Base-by-base conservation (phyloP, 2,888 invertebrate species). In the Ophioninae sp. region DNA sequence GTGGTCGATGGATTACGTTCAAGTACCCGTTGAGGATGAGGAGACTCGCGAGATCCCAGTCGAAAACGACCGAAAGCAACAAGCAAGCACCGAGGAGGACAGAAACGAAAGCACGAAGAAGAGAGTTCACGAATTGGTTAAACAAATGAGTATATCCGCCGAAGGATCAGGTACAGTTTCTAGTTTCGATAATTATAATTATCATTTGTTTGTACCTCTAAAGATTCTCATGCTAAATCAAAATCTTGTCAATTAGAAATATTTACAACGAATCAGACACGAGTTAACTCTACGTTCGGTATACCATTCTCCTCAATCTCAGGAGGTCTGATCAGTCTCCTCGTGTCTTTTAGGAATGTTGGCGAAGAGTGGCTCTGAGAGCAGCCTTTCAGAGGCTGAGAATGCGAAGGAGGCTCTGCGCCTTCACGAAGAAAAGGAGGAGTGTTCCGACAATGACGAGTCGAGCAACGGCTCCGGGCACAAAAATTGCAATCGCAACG, bases 1-100 rank as follows among this genome's bases (percentile, higher is more conserved):
- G 98, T 99, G 99, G 98, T 98, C 98, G 10, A 95, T 99, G 90
- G 98, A 98, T 93, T 98, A 98, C 92, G 96, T 98, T 68, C 97
- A 98, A 94, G 96, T 97, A 69, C 96, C 97, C 58, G 94, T 95
- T 85, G 95, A 95, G 81, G 94, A 95, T 81, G 86, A 87, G 89
- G 94, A 85, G 3, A 91, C 91, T 44, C 86, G 84, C 1, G 94
- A 94, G 84, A 93, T 94, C 81, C 93, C 94, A 6, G 93, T 92
- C 59, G 94, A 94, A 51, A 95, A 94, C 82, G 95, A 94, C 64
- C 90, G 92, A 78, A 94, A 94, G 64, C 93, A 93, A 0, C 89
- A 90, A 2, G 87, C 92, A 0, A 90, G 86, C 71, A 93, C 93
- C 23, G 88, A 93, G 71, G 94, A 94, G 87, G 90, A 90, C 81